A percentile compares a stretch with the other conserved stretches of the same genome.
Evolutionary conservation across 1,140 invertebrate species (phyloP).

Genomic region (Aphelenchoides avenae): DNA sequence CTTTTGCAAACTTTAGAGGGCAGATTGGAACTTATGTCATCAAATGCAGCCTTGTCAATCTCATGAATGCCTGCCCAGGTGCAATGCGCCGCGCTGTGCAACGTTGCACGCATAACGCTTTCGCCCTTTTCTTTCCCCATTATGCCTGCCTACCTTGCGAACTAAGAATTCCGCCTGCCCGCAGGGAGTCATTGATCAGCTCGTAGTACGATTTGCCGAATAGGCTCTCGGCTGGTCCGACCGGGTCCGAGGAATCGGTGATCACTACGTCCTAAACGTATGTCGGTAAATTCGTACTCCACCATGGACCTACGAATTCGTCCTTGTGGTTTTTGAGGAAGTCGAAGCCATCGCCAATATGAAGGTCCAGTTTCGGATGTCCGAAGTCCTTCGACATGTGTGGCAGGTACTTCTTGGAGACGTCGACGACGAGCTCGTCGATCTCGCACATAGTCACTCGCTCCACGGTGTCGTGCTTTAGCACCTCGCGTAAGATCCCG

Average conservation of each 20-base stretch:
- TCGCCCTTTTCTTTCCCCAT: background rate
- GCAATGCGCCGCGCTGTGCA: no score
- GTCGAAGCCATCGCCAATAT: slow-evolving; percentile 87
- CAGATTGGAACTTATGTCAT: no score
- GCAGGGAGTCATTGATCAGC: slow-evolving; percentile 76
- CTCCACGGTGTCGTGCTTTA: slow-evolving; percentile 84
- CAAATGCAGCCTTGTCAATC: no score
- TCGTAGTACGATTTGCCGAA: slow-evolving; percentile 81
- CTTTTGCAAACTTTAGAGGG: slow-evolving; percentile 12
- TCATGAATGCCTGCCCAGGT: no score
- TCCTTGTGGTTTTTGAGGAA: slow-evolving; percentile 80
- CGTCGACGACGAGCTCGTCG: slow-evolving; percentile 80
- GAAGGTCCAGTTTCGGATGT: slow-evolving; percentile 75
- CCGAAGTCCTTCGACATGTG: slow-evolving; percentile 81
- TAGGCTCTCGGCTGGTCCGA: slow-evolving; percentile 70
- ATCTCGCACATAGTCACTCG: slow-evolving; percentile 88
- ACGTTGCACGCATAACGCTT: background rate
- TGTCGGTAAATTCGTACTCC: background rate
- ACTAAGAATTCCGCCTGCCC: slow-evolving; percentile 80
- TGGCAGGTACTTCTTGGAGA: slow-evolving; percentile 82
- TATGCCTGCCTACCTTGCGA: slow-evolving; percentile 65
- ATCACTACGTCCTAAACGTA: slow-evolving; percentile 88
- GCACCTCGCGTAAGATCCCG: slow-evolving; percentile 86
- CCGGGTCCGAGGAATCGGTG: slow-evolving; percentile 92
- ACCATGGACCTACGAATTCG: slow-evolving; percentile 61